These are phyloP conservation scores for Tangara arthus DNA, from an alignment of 2,797 vertebrate species.

Conservation along the genomic window DNA sequence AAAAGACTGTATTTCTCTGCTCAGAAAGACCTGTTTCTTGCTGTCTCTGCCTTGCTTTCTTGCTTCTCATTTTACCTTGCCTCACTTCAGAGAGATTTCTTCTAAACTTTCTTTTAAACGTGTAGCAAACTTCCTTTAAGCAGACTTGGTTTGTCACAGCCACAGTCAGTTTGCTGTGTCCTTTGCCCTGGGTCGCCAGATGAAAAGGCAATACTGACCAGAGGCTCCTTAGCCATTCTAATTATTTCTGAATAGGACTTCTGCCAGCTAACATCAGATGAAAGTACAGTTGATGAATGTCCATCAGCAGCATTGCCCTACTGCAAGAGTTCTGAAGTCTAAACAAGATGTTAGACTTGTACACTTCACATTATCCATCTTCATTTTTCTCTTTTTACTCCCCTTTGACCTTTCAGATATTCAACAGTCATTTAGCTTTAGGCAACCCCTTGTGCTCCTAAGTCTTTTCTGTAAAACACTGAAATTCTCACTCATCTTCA, in stretches of 20 bases:
- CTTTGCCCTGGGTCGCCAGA: not conserved
- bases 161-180: not conserved
- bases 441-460: not conserved
- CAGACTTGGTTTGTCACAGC: not conserved
- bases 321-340: not conserved
- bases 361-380: not conserved
- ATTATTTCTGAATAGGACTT: not conserved
- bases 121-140: not conserved
- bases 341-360: not conserved
- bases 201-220: constrained; percentile 6
- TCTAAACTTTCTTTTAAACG: not conserved
- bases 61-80: not conserved
- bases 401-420: not conserved
- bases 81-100: not conserved
- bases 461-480: not conserved
- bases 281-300: not conserved
- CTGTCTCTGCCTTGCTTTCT: not conserved
- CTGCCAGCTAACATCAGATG: not conserved
- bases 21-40: not conserved
- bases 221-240: not conserved
- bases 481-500: not conserved
- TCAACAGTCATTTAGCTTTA: not conserved
- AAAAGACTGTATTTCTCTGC: not conserved
- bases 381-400: not conserved
- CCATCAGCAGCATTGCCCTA: not conserved